These are phyloP conservation scores for Apotomis capreana DNA, from an alignment of 2,888 invertebrate genomes.

Conservation along the genomic window DNA sequence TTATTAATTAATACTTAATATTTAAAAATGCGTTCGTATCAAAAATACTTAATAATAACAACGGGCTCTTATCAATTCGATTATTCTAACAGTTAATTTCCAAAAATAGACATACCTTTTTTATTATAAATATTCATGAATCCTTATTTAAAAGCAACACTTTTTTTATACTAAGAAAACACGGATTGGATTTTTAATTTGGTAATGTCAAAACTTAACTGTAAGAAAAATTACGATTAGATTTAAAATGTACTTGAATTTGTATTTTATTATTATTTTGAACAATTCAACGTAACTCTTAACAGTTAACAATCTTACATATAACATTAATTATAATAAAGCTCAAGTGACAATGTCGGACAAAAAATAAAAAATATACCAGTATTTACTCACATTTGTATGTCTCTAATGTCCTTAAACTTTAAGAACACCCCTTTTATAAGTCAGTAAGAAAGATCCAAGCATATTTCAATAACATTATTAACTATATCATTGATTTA, in stretches of 20 bases:
- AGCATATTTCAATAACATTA: too few relatives aligned
- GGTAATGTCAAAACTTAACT: too few relatives aligned
- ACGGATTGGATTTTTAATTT: too few relatives aligned
- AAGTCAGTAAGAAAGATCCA: too few relatives aligned
- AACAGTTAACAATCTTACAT: conserved; percentile 7
- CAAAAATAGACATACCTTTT: too few relatives aligned
- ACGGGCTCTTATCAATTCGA: neutral
- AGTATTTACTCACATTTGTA: too few relatives aligned
- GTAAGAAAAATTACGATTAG: neutral
- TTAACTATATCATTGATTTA: too few relatives aligned
- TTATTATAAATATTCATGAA: too few relatives aligned
- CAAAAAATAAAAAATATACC: neutral
- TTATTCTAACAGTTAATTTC: neutral
- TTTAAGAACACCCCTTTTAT: too few relatives aligned
- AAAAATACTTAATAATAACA: conserved; percentile 30
- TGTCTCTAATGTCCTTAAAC: too few relatives aligned
- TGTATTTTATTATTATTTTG: neutral
- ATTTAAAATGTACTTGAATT: conserved; percentile 1
- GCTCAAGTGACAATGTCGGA: conserved; percentile 6
- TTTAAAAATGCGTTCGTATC: conserved; percentile 38
- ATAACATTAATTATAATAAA: conserved; percentile 3
- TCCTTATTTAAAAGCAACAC: too few relatives aligned
- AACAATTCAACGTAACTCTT: conserved; percentile 4
- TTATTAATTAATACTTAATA: conserved; percentile 18
- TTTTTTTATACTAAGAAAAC: too few relatives aligned